Conservation (phyloP, 1,140 invertebrate species). For the Gyrodactylus bullatarudis region DNA sequence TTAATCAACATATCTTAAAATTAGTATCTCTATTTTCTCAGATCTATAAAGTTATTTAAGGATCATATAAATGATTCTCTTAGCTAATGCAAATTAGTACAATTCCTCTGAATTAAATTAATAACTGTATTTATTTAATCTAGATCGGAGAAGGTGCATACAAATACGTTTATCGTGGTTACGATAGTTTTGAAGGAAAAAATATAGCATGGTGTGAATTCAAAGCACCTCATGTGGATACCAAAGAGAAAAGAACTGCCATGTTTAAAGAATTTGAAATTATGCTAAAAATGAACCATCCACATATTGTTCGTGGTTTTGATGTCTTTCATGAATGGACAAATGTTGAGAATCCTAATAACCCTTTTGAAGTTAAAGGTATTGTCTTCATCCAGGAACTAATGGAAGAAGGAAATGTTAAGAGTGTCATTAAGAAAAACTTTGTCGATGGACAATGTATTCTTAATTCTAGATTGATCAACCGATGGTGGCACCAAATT, state of each 20-base stretch:
- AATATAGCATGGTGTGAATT: conserved; percentile 7
- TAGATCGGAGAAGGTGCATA: conserved; percentile 5
- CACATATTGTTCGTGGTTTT: neutral
- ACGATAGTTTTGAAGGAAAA: conserved; percentile 3
- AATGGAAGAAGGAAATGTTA: neutral
- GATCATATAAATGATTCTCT: no score
- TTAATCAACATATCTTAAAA: no score
- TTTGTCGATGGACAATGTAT: conserved; percentile 2
- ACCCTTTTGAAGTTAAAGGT: neutral
- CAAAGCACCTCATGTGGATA: conserved; percentile 1
- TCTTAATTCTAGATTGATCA: neutral
- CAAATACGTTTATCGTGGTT: conserved; percentile 4
- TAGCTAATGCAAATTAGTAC: no score
- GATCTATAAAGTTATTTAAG: no score
- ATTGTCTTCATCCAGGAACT: conserved; percentile 1
- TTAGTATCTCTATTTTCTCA: no score
- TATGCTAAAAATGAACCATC: conserved; percentile 3
- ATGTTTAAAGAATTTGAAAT: conserved; percentile 2
- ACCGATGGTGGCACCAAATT: conserved; percentile 3
- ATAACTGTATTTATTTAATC: no score
- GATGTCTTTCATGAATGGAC: neutral
- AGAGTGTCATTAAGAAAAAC: conserved; percentile 5
- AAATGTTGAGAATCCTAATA: neutral
- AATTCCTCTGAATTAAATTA: no score
- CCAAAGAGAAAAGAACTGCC: neutral